Conservation (phyloP, 2,888 invertebrate species). For the Andrena camellia region DNA sequence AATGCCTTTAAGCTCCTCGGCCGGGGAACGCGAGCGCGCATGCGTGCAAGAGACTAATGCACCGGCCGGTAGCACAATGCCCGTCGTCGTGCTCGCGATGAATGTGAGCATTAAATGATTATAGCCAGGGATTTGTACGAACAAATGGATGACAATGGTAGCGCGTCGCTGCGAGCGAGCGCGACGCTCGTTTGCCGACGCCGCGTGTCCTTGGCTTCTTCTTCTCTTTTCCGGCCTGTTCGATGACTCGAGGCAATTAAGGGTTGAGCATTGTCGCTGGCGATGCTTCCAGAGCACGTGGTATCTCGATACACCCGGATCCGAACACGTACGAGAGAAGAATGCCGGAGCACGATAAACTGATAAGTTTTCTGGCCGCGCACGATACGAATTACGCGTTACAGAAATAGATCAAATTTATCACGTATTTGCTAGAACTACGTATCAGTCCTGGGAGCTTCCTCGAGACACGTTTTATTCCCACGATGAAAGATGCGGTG, state of each 20-base stretch:
- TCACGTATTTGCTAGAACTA: too few relatives aligned
- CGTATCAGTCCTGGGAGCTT: not conserved
- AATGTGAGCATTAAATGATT: slow-evolving; percentile 82
- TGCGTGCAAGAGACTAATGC: slow-evolving; percentile 80
- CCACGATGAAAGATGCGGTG: slow-evolving; percentile 9
- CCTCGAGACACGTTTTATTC: not conserved
- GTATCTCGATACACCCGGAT: not conserved
- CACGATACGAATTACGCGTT: too few relatives aligned
- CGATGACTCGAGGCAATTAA: slow-evolving; percentile 29
- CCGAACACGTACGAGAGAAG: too few relatives aligned
- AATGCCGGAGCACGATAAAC: too few relatives aligned
- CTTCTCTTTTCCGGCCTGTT: slow-evolving; percentile 15
- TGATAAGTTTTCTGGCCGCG: too few relatives aligned
- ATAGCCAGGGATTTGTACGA: slow-evolving; percentile 80
- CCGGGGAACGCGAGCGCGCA: slow-evolving; percentile 80
- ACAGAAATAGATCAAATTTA: too few relatives aligned
- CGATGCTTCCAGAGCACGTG: slow-evolving; percentile 13
- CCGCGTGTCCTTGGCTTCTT: slow-evolving; percentile 38
- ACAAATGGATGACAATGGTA: slow-evolving; percentile 81
- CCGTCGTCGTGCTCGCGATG: slow-evolving; percentile 70
- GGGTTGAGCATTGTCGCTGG: slow-evolving; percentile 45
- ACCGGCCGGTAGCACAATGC: slow-evolving; percentile 72
- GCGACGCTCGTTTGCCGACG: slow-evolving; percentile 46
- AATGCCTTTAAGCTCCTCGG: slow-evolving; percentile 80
- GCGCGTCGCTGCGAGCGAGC: slow-evolving; percentile 57